Evolutionary conservation across 2,113 vertebrate genomes (phyloP), one percentile per base, ranked within the genome.

Genomic region (Reinhardtius hippoglossoides): DNA sequence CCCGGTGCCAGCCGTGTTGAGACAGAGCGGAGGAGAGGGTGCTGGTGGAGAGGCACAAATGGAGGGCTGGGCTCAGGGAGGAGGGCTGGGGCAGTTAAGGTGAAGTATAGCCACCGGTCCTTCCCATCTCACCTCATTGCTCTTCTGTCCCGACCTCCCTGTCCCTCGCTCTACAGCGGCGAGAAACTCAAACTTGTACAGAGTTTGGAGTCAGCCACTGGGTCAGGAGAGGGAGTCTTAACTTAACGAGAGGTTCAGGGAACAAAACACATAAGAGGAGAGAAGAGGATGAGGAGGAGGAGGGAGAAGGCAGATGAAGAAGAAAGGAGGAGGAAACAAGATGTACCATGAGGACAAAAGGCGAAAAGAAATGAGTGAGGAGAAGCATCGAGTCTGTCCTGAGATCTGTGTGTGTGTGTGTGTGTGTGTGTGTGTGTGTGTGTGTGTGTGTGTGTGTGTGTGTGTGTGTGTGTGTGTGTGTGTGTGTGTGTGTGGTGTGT

Each of bases 401-500:
- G 68, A 78, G 77, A 82, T 70, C 60, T 82, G 57, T 76, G 76
- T 61, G 65, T 66, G 42, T 42, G 40, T 56, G 64, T 46, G 61
- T 77, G 69, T 71, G 20, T 65, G 56, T 68, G 55, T 35, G 58
- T 31, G 31, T 18, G 58, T 31, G 58, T 60, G 58, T 60, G 58
- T 60, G 58, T 60, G 58, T 35, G 58, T 37, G 71, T 61, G 71
- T 65, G 74, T 64, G 68, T 74, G 67, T 74, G 66, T 26, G 72
- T 80, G 75, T 83, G 80, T 27, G 69, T 59, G 69, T 66, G 75
- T 56, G 67, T 44, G 74, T 80, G 67, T 44, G 74, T 79, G 75
- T 83, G 81, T 87, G 70, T 68, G 76, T 76, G 60, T 86, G 78
- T 84, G 74, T 81, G 87, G 74, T 81, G 87, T 88, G 84, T 87